Base-by-base conservation (phyloP, 2,113 vertebrate genomes). In the Chinchilla lanigera region DNA sequence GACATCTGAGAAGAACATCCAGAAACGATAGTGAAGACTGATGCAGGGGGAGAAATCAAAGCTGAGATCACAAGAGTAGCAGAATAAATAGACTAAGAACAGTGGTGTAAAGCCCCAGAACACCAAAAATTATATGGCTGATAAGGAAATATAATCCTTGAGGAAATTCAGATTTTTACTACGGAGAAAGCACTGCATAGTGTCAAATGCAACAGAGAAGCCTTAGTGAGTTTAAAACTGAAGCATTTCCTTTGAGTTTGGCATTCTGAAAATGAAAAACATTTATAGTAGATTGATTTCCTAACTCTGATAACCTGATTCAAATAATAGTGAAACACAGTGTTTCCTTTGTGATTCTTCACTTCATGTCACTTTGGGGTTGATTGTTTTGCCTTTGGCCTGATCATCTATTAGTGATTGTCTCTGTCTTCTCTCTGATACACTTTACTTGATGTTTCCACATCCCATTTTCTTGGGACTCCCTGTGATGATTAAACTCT, bases 261-360 rank as follows among this genome's bases (percentile, higher is more conserved):
- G 35, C 35, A 38, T 87, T 94, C 77, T 95, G 75, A 69, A 93
- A 92, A 52, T 35, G n/a, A 78, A 89, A 35, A 92, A 1, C 33
- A 58, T 11, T 89, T 90, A 44, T 28, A 24, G 63, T 90, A 52
- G 38, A 85, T 38, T 92, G 2, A 26, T 69, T 47, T 93, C n/a
- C 30, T 86, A 50, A 69, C 86, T 69, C 44, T 81, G 61, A 83
- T 89, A 63, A 63, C 44, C 58, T 86, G 38, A 35, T 41, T 96
- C 38, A 50, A 35, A 30, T 73, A 35, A 86, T 47, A 88, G 86
- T 71, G 75, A 50, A 69, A 26, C 11, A 58, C 0, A 22, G 0
- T 82, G 28, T 33, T 82, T 60, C 35, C 60, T 5, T 47, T 83
- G 33, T 89, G 41, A 89, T 95, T 90, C 65, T 71, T 90, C 13